phyloP scores from a whole-genome alignment of 2,888 invertebrate species.

The Drosophila fungiperda region DNA sequence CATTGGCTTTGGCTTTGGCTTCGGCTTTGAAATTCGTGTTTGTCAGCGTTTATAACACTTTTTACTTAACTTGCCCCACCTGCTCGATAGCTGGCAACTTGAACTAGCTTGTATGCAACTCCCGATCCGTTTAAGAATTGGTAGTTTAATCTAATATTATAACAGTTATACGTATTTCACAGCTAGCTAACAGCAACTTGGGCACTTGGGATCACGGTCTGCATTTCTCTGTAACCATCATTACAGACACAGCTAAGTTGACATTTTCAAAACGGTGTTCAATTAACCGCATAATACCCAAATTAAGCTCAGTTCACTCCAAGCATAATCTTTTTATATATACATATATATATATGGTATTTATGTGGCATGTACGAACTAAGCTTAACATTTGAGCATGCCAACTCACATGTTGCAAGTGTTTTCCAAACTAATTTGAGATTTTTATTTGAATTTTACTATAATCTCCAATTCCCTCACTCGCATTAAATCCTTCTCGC shows the following conservation, averaged over 20 bases:
- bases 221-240: conserved; percentile 52
- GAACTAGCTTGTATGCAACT: conserved; percentile 3
- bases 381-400: conserved; percentile 8
- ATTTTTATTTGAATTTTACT: not conserved
- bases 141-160: conserved; percentile 18
- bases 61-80: not conserved
- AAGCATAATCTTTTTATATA: not conserved
- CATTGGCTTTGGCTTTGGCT: not conserved
- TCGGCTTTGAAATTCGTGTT: conserved; percentile 3
- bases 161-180: conserved; percentile 42
- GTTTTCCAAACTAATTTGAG: not conserved
- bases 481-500: not conserved
- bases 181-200: conserved; percentile 36
- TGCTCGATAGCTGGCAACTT: not conserved
- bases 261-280: conserved; percentile 41
- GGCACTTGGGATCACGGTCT: conserved; percentile 29
- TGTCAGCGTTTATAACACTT: conserved; percentile 17
- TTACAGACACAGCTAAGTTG: conserved; percentile 61
- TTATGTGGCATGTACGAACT: conserved; percentile 14
- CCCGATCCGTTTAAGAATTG: not conserved
- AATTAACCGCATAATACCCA: conserved; percentile 5
- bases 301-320: conserved; percentile 9
- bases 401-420: not conserved
- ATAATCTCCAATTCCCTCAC: not conserved
- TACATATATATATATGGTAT: not conserved